These are phyloP conservation scores for Actinia tenebrosa DNA, from an alignment of 64 coral and sea anemone species.

Conservation along the genomic window DNA sequence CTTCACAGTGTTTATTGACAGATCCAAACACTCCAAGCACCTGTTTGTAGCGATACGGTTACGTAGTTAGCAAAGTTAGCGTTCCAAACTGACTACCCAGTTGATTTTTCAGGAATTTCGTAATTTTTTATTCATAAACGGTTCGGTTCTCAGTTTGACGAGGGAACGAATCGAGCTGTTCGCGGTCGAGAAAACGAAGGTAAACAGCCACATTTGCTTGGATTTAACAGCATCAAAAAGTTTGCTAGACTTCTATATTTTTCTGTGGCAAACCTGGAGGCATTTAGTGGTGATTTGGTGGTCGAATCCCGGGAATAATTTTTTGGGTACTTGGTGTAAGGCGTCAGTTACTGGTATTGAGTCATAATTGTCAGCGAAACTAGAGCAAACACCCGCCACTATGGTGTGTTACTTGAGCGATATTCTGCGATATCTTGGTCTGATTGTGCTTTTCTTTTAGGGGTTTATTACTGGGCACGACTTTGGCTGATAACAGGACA, in stretches of 20 bases:
- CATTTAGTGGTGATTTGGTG: neutral
- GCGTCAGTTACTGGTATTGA: neutral
- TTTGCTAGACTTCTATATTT: neutral
- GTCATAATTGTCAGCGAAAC: neutral
- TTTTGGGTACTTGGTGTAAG: neutral
- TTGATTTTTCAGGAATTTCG: constrained; percentile 70
- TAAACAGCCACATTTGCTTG: neutral
- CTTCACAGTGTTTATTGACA: neutral
- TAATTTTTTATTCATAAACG: constrained; percentile 85
- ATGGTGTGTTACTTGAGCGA: neutral
- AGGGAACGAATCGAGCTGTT: constrained; percentile 19
- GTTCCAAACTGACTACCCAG: constrained; percentile 52
- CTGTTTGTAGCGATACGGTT: constrained; percentile 24
- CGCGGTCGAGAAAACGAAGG: neutral
- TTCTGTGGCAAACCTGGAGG: neutral
- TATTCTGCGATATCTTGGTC: neutral
- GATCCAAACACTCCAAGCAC: constrained; percentile 7
- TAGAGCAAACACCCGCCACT: neutral
- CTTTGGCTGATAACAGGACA: neutral
- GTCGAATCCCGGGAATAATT: neutral
- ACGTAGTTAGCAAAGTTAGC: constrained; percentile 25
- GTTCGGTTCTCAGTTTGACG: constrained; percentile 45
- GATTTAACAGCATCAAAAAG: neutral
- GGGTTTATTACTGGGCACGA: neutral
- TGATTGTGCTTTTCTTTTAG: constrained; percentile 10